Conservation (phyloP, 2,113 vertebrate species). For the Hypocryptadius cinnamomeus region DNA sequence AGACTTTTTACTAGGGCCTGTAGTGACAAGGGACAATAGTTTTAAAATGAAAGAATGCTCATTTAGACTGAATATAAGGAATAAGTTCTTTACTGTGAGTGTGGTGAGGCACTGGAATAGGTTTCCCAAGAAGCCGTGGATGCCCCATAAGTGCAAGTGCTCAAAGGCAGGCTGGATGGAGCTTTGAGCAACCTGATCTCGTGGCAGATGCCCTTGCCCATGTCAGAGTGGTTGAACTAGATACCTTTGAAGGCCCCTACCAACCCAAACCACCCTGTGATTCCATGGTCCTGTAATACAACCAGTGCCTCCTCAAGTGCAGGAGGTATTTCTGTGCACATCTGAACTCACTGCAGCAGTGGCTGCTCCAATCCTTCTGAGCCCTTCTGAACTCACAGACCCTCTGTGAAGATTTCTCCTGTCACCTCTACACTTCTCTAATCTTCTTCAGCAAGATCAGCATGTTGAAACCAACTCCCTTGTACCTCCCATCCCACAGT, state of each 20-base stretch:
- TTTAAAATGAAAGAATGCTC: background rate
- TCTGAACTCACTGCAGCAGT: background rate
- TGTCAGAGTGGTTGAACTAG: background rate
- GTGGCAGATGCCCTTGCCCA: background rate
- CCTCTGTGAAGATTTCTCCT: background rate
- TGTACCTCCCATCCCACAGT: background rate
- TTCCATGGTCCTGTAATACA: background rate
- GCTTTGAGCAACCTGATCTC: background rate
- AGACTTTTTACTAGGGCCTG: background rate
- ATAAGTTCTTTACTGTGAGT: background rate
- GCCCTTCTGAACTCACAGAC: background rate
- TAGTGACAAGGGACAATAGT: background rate
- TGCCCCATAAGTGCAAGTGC: background rate
- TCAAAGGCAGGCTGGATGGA: background rate
- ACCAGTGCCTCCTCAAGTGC: rapidly evolving
- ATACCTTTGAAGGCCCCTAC: background rate
- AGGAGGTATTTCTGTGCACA: background rate
- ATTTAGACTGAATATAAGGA: background rate
- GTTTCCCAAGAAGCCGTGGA: background rate
- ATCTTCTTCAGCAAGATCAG: background rate
- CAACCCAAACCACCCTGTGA: background rate
- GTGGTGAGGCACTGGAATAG: background rate
- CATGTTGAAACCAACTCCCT: background rate
- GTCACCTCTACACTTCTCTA: background rate
- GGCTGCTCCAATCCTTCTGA: background rate